Evolutionary conservation across 1,140 invertebrate species (phyloP), one percentile per base, ranked within the genome.

Genomic region (Caerostris darwini): DNA sequence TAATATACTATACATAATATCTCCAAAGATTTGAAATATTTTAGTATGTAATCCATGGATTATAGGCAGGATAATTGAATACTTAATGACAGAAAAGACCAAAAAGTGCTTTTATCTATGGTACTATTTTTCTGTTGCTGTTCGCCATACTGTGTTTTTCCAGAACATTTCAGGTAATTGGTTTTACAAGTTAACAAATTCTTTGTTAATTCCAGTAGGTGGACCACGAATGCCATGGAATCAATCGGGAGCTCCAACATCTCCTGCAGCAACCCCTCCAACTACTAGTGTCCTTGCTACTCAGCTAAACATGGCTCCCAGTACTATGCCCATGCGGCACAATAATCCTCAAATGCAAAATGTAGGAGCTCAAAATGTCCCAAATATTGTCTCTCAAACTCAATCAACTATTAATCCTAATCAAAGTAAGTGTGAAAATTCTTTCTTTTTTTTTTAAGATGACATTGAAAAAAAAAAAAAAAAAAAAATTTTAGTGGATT

Each of bases 181-280:
- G 14, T 67, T 67, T 67, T 67, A 5, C 61, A 17, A 64, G n/a
- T 67, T 67, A 53, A 77, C 8, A 64, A 64, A 64, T 12, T 53
- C 5, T 34, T 34, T 8, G 3, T 77, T 12, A 53, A 77, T 50
- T 10, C n/a, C 14, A 34, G n/a, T 17, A 93, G 92, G 92, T 88
- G 85, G 85, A 3, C 85, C 94, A 19, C 90, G 94, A 56, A 94
- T 94, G 81, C 19, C 81, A 58, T 94, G 94, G 94, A 94, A 93
- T 89, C 95, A 95, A 58, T 3, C 90, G 19, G n/a, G 87, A 14
- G 77, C 61, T 34, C 89, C 95, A 8, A 94, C 95, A 10, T 88
- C 95, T 57, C 93, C 95, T 14, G 69, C 88, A 50, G 92, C 95
- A 14, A 92, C 95, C 17, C n/a, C 94, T 34, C 81, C 92, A 17